Percentiles rank a stretch among this genome's conserved stretches.
These are phyloP conservation scores for Dendrocincla tyrannina DNA, from an alignment of 2,797 vertebrate species.

Conservation along the genomic window DNA sequence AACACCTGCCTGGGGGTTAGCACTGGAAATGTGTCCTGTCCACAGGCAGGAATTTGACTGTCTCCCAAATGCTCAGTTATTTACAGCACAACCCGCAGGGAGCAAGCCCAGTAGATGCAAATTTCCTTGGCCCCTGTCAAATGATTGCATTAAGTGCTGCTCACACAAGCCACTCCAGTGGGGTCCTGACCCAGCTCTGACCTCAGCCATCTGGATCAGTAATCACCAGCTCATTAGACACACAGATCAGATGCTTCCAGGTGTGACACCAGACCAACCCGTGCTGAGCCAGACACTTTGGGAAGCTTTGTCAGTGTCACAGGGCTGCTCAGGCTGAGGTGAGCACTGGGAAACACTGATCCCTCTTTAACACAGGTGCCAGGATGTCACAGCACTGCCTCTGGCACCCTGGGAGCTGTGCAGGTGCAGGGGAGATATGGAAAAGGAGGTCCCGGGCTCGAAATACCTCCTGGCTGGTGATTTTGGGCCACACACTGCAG, in stretches of 20 bases:
- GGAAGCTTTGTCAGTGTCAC: neutral
- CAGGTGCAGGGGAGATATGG: neutral
- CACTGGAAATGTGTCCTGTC: neutral
- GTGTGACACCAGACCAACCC: neutral
- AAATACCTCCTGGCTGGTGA: neutral
- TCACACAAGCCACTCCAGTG: neutral
- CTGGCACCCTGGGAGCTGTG: neutral
- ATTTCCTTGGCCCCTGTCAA: neutral
- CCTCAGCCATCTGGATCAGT: neutral
- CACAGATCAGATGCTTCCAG: neutral
- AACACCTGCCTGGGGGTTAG: no score
- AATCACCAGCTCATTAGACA: neutral
- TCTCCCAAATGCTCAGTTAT: neutral
- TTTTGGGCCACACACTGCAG: neutral
- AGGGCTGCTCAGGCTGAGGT: neutral
- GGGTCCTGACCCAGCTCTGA: neutral
- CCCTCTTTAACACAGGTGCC: neutral
- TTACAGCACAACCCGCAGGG: neutral
- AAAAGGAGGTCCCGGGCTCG: no score
- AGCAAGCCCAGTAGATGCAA: neutral
- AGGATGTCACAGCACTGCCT: neutral
- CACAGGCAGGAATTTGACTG: neutral
- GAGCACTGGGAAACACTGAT: neutral
- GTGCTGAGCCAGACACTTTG: neutral
- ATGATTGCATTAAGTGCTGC: neutral